Base-by-base conservation (phyloP, 2,797 vertebrate species). In the Tragelaphus oryx region DNA sequence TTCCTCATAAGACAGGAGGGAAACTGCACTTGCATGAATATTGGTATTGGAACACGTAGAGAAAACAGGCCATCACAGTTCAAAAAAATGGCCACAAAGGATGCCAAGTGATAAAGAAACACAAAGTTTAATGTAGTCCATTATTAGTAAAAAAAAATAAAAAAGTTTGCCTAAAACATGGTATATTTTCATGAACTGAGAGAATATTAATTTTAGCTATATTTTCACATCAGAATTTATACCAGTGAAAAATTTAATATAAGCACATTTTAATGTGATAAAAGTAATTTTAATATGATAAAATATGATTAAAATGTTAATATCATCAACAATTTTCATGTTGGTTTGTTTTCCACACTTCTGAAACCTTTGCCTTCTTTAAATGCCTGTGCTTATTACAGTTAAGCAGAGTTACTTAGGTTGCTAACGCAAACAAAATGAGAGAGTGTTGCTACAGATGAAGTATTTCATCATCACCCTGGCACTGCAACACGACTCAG, bases 361-460 rank as follows among this genome's bases (percentile, higher is more conserved):
- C 18, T 16, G 90, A 18, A 28, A 10, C 41, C 71, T 74, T 26
- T 92, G 82, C 96, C 91, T 78, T 91, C 52, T 50, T 57, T 4
- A 7, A 87, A 41, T 5, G 9, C 33, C 78, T 30, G 5, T 0
- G 74, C 55, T 62, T 20, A 2, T 18, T 4, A 2, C 24, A 76
- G 85, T 87, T 0, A 22, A 26, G 9, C 26, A 18, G 6, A 96
- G 96, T 76, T 54, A 82, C 62, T 91, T 54, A 37, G 71, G 95
- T 48, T 91, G n/a, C 44, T 96, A 93, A 97, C 52, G 57, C 85
- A 96, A 96, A 71, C 37, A 97, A 52, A 91, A n/a, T 62, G 57
- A 91, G 85, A 95, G 94, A 96, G 59, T 0, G 16, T 52, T 81
- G 28, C 17, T 79, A 33, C 86, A 44, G 76, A 59, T 57, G 37